Evolutionary conservation across 2,113 vertebrate genomes (phyloP).

Genomic region (Vireo altiloquus): DNA sequence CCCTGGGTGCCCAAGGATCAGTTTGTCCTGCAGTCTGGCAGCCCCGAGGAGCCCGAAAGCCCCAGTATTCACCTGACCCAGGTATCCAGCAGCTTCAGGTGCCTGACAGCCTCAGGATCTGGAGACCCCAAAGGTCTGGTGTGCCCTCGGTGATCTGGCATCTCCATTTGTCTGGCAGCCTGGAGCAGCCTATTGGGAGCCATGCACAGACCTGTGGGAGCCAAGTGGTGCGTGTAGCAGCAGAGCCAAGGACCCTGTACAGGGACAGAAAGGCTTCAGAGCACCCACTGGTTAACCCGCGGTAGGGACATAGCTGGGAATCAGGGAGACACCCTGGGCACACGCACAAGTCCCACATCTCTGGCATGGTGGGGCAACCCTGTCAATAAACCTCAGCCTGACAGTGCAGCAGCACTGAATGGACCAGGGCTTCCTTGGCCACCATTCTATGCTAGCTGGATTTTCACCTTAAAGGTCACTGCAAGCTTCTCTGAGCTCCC

Average conservation of each 20-base stretch:
- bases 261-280: background rate
- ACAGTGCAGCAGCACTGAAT: background rate
- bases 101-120: background rate
- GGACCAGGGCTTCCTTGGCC: background rate
- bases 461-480: background rate
- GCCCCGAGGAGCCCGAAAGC: background rate
- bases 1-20: background rate
- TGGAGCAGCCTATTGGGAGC: background rate
- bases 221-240: background rate
- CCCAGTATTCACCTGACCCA: no score
- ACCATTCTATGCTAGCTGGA: background rate
- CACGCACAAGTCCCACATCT: accelerated
- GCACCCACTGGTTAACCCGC: background rate
- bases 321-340: accelerated
- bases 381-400: background rate
- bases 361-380: background rate
- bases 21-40: background rate
- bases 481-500: background rate
- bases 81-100: background rate
- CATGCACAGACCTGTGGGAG: background rate
- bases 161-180: background rate
- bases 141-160: background rate
- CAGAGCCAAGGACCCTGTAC: background rate
- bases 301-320: background rate
- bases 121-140: background rate